A percentile compares a stretch with the other conserved stretches of the same genome.
These are phyloP conservation scores for Petrophora chlorosata DNA, from an alignment of 2,888 invertebrate genomes.

Conservation along the genomic window DNA sequence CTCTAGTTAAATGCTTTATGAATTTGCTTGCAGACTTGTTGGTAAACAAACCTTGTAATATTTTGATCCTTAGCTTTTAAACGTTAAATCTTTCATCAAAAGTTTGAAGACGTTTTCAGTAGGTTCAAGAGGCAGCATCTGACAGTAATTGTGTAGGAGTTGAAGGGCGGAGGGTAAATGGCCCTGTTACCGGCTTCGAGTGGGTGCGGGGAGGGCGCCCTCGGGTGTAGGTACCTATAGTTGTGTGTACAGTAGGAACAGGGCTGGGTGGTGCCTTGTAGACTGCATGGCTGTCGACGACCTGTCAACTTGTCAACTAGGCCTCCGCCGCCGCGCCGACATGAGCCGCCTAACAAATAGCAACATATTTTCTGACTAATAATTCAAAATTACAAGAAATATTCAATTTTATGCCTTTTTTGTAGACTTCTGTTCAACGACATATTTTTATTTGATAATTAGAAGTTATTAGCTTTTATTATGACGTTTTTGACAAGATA, in stretches of 20 bases:
- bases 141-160: conserved; percentile 51
- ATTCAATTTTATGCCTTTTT: background rate
- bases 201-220: conserved; percentile 8
- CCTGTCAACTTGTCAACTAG: conserved; percentile 33
- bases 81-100: conserved; percentile 40
- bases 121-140: conserved; percentile 40
- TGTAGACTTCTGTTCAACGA: too few species aligned
- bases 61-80: conserved; percentile 27
- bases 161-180: conserved; percentile 54
- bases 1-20: conserved; percentile 17
- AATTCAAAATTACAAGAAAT: background rate
- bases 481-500: too few species aligned
- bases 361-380: conserved; percentile 19
- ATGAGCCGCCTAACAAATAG: background rate
- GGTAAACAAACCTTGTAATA: conserved; percentile 27
- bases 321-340: conserved; percentile 7
- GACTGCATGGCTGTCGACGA: conserved; percentile 31
- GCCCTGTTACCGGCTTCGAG: conserved; percentile 40
- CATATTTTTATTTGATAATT: too few species aligned
- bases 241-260: background rate
- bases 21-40: conserved; percentile 19
- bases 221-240: conserved; percentile 2
- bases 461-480: too few species aligned
- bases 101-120: conserved; percentile 40
- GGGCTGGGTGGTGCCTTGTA: conserved; percentile 17